Percentiles rank a stretch among this genome's conserved stretches.
Evolutionary conservation across 2,888 invertebrate species (phyloP).

Genomic region (Mesoligia furuncula): DNA sequence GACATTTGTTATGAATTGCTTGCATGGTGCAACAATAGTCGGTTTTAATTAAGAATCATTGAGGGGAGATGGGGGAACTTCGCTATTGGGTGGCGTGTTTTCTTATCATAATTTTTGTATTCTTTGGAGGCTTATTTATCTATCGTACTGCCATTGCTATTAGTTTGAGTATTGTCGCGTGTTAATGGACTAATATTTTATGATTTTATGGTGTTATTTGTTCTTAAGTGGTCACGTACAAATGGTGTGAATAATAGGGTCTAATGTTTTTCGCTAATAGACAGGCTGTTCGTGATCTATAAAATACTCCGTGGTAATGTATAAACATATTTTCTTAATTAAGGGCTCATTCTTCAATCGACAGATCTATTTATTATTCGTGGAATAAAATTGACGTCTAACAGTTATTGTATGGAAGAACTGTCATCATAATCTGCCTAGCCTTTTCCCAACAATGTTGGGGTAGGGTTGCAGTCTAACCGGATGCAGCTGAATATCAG

Average conservation of each 20-base stretch:
- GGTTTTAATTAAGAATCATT: slow-evolving; percentile 83
- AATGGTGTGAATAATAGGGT: slow-evolving; percentile 4
- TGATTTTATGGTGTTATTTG: slow-evolving; percentile 33
- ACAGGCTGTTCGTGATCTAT: background rate
- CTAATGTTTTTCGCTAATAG: background rate
- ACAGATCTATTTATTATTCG: too few relatives aligned
- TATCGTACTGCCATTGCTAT: slow-evolving; percentile 38
- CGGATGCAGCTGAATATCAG: too few relatives aligned
- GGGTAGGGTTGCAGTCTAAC: too few relatives aligned
- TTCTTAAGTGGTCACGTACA: slow-evolving; percentile 42
- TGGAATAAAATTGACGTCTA: too few relatives aligned
- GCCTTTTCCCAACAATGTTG: too few relatives aligned
- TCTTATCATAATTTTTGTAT: slow-evolving; percentile 57
- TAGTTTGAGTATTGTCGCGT: slow-evolving; percentile 54
- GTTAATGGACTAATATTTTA: slow-evolving; percentile 42
- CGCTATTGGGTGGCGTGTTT: slow-evolving; percentile 60
- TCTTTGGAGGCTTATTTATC: slow-evolving; percentile 47
- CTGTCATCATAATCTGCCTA: too few relatives aligned
- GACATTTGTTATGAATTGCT: slow-evolving; percentile 84
- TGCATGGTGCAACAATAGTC: slow-evolving; percentile 84
- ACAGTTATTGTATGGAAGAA: too few relatives aligned
- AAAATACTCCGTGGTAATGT: background rate
- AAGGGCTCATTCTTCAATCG: too few relatives aligned
- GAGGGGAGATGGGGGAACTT: slow-evolving; percentile 69
- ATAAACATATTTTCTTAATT: background rate